Evolutionary conservation across 2,888 invertebrate species (phyloP).

Genomic region (Ochlodes sylvanus): DNA sequence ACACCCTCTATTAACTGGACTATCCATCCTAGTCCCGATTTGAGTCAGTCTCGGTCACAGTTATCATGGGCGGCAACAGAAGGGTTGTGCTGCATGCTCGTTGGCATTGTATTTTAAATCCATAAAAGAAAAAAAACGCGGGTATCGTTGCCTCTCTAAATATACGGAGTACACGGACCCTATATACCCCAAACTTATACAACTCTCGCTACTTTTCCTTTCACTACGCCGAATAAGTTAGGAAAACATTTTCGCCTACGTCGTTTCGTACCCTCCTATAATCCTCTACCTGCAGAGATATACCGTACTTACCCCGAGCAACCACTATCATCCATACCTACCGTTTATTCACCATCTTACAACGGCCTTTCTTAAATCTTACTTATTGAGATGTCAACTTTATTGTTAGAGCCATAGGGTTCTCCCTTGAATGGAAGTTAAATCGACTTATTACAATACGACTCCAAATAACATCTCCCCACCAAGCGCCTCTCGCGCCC

Average conservation of each 20-base stretch:
- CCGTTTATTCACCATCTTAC: conserved; percentile 44
- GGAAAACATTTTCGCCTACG: conserved; percentile 80
- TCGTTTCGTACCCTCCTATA: conserved; percentile 75
- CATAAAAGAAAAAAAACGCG: neutral
- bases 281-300: conserved; percentile 83
- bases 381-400: conserved; percentile 41
- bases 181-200: conserved; percentile 54
- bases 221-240: conserved; percentile 77
- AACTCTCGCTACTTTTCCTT: conserved; percentile 82
- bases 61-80: too few relatives aligned
- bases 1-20: too few relatives aligned
- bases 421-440: conserved; percentile 43
- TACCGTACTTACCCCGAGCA: conserved; percentile 80
- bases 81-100: too few relatives aligned
- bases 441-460: conserved; percentile 53
- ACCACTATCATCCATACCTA: conserved; percentile 83
- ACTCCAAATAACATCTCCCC: conserved; percentile 63
- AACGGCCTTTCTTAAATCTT: conserved; percentile 44
- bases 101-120: too few relatives aligned
- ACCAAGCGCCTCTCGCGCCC: conserved; percentile 80
- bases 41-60: too few relatives aligned
- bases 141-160: conserved; percentile 21
- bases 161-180: conserved; percentile 2
- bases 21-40: too few relatives aligned
- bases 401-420: conserved; percentile 9